Conservation (phyloP, 1,140 invertebrate species). For the Atta cephalotes region DNA sequence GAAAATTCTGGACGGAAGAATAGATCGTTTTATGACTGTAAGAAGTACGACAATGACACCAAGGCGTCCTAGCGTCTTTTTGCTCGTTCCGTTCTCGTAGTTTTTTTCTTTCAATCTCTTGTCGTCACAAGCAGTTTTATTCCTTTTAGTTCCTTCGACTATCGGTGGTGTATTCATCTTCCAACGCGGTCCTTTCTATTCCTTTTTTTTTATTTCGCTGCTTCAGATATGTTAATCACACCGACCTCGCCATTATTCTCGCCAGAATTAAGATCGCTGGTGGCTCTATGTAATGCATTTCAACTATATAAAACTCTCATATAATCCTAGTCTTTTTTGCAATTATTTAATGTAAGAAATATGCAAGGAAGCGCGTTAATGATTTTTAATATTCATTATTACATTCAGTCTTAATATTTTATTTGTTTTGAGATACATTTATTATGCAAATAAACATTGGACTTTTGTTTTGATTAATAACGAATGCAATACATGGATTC, state of each 20-base stretch:
- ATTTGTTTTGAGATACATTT: not conserved
- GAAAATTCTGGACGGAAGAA: not conserved
- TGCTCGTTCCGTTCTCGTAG: not conserved
- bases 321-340: not conserved
- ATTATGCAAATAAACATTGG: not conserved
- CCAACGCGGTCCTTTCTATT: constrained; percentile 7
- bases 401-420: not conserved
- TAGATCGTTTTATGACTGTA: constrained; percentile 31
- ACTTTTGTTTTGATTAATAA: not conserved
- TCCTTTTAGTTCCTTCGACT: constrained; percentile 43
- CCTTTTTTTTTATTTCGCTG: constrained; percentile 8
- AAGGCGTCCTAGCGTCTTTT: constrained; percentile 20
- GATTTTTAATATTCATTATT: constrained; percentile 1
- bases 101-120: constrained; percentile 53
- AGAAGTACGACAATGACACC: constrained; percentile 46
- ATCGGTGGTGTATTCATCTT: constrained; percentile 48
- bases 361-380: not conserved
- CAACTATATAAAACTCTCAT: not conserved
- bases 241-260: constrained; percentile 39
- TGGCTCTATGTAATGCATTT: constrained; percentile 21
- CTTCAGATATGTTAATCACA: constrained; percentile 59
- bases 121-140: constrained; percentile 43
- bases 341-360: constrained; percentile 3
- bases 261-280: constrained; percentile 26
- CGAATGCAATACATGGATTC: not conserved